Conservation (phyloP, 2,113 vertebrate genomes). For the Gopherus evgoodei region DNA sequence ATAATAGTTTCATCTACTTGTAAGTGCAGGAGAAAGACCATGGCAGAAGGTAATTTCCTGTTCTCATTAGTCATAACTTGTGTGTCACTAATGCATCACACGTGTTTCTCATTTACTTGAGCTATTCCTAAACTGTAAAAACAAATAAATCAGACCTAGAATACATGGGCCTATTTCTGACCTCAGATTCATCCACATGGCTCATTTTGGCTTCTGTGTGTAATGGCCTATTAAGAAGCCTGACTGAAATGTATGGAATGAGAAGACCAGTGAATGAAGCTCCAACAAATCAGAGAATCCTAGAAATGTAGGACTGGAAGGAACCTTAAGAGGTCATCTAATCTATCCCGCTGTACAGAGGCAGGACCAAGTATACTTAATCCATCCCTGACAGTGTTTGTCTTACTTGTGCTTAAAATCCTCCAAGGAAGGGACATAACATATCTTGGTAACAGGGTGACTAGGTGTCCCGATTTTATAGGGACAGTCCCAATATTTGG, state of each 20-base stretch:
- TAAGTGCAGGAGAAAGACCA: background rate
- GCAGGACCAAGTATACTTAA: background rate
- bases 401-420: background rate
- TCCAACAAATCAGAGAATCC: background rate
- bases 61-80: background rate
- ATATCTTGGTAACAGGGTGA: background rate
- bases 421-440: background rate
- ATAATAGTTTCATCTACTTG: background rate
- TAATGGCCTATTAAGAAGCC: background rate
- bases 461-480: no score
- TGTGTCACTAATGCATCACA: background rate
- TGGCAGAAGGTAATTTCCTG: conserved; percentile 30
- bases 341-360: background rate
- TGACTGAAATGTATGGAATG: background rate
- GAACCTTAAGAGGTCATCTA: background rate
- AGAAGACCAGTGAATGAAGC: background rate
- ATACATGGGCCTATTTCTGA: background rate
- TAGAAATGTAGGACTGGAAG: background rate
- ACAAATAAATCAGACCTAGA: background rate
- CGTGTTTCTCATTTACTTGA: background rate
- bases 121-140: background rate
- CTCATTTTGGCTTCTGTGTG: background rate
- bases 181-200: background rate
- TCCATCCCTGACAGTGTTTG: background rate
- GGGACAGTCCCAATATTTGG: no score